Percentiles rank a stretch among this genome's conserved stretches.
phyloP scores from a whole-genome alignment of 2,888 invertebrate genomes.

The Beris chalybata region DNA sequence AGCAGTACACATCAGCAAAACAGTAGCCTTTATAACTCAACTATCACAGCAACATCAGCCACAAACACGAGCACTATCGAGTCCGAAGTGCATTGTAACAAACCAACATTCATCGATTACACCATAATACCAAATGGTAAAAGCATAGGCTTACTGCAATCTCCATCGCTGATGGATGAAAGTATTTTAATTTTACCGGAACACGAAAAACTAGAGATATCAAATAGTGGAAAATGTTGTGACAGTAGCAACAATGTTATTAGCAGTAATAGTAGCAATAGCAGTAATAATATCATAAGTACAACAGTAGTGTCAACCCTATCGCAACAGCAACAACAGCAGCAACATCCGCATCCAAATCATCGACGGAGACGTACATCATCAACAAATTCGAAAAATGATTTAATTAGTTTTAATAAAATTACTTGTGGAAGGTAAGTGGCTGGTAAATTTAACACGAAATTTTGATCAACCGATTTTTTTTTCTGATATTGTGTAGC shows the following conservation, averaged over 20 bases:
- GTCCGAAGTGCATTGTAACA: slow-evolving; percentile 50
- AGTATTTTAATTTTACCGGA: slow-evolving; percentile 51
- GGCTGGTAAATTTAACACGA: neutral
- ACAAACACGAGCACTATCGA: neutral
- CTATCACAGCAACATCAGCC: neutral
- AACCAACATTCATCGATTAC: slow-evolving; percentile 23
- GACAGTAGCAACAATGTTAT: slow-evolving; percentile 45
- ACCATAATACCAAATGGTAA: slow-evolving; percentile 35
- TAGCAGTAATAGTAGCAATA: slow-evolving; percentile 44
- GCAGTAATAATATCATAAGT: slow-evolving; percentile 19
- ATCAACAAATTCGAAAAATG: slow-evolving; percentile 50
- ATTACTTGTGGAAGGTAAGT: slow-evolving; percentile 47
- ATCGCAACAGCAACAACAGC: slow-evolving; percentile 4
- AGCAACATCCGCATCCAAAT: slow-evolving; percentile 36
- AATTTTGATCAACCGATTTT: neutral
- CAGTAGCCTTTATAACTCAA: slow-evolving; percentile 6
- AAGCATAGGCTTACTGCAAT: neutral
- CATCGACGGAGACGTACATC: slow-evolving; percentile 49
- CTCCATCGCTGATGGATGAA: slow-evolving; percentile 46
- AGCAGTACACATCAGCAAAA: neutral
- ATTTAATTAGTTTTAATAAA: slow-evolving; percentile 45
- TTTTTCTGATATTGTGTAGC: slow-evolving; percentile 37
- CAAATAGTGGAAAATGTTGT: slow-evolving; percentile 46
- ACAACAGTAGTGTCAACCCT: slow-evolving; percentile 1
- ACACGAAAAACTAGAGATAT: slow-evolving; percentile 50